phyloP scores from a whole-genome alignment of 1,140 invertebrate genomes.

The Drosophila kanapiae region DNA sequence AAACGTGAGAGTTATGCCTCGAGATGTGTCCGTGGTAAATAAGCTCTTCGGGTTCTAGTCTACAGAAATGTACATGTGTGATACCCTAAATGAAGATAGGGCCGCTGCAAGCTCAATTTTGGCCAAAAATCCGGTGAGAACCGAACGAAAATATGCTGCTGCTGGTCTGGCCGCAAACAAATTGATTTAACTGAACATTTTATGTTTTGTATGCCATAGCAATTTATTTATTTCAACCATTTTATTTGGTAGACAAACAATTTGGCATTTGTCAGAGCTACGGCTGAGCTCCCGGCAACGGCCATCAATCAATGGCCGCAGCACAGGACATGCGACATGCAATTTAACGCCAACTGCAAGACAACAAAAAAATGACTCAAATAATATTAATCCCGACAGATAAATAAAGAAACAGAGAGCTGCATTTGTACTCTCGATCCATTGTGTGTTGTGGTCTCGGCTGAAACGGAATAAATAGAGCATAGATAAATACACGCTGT shows the following conservation, averaged over 20 bases:
- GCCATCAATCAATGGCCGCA: slow-evolving; percentile 75
- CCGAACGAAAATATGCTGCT: neutral
- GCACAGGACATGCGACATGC: slow-evolving; percentile 61
- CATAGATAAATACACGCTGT: slow-evolving; percentile 57
- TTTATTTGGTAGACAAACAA: slow-evolving; percentile 51
- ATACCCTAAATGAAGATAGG: slow-evolving; percentile 5
- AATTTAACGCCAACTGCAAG: slow-evolving; percentile 75
- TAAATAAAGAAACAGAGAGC: slow-evolving; percentile 53
- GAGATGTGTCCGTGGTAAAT: slow-evolving; percentile 35
- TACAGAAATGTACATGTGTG: slow-evolving; percentile 4
- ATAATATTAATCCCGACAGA: slow-evolving; percentile 50
- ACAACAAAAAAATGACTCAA: slow-evolving; percentile 37
- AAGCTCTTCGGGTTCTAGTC: slow-evolving; percentile 50
- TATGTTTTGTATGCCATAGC: slow-evolving; percentile 21
- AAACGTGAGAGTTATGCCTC: slow-evolving; percentile 19
- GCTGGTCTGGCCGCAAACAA: slow-evolving; percentile 20
- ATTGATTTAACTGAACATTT: slow-evolving; percentile 37
- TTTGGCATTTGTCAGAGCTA: slow-evolving; percentile 58
- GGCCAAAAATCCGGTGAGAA: neutral
- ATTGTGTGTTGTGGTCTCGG: slow-evolving; percentile 38
- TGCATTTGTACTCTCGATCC: slow-evolving; percentile 38
- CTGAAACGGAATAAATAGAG: slow-evolving; percentile 60
- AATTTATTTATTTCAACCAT: slow-evolving; percentile 55
- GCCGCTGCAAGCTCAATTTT: slow-evolving; percentile 3
- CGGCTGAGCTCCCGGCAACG: slow-evolving; percentile 34